Evolutionary conservation across 1,140 invertebrate genomes (phyloP).

Genomic region (Drepana arcuata): DNA sequence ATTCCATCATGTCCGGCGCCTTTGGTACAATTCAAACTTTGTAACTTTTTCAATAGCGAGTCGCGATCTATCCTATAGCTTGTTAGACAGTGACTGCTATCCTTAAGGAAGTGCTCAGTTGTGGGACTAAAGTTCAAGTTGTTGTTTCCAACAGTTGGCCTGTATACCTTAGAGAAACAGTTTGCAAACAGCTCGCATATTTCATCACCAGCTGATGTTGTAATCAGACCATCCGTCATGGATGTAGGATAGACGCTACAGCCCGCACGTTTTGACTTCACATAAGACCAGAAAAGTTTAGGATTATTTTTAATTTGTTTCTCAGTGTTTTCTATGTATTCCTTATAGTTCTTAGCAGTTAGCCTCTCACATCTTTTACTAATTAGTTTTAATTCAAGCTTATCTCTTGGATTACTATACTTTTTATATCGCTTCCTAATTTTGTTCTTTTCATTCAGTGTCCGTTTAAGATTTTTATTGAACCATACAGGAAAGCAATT

Average conservation of each 20-base stretch:
- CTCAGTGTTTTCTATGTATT: conserved; percentile 5
- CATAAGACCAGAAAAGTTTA: conserved; percentile 13
- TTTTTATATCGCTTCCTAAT: conserved; percentile 1
- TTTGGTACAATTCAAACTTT: conserved; percentile 5
- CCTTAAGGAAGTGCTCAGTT: neutral
- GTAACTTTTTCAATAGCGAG: conserved; percentile 1
- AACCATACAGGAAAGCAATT: neutral
- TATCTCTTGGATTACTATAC: conserved; percentile 9
- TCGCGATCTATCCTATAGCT: too few relatives aligned
- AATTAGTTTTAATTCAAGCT: conserved; percentile 4
- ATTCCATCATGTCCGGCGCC: conserved; percentile 7
- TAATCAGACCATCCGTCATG: neutral
- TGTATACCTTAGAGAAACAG: conserved; percentile 3
- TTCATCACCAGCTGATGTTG: neutral
- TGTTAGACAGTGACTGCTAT: neutral
- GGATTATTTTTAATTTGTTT: conserved; percentile 7
- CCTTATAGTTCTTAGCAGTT: conserved; percentile 2
- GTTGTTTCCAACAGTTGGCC: neutral
- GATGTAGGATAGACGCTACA: neutral
- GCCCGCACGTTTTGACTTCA: conserved; percentile 7
- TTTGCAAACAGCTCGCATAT: conserved; percentile 7
- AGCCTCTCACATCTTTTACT: conserved; percentile 5
- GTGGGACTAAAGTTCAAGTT: neutral
- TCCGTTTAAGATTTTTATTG: neutral
- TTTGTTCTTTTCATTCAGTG: too few relatives aligned